Percentiles rank a stretch among this genome's conserved stretches.
phyloP scores from a whole-genome alignment of 2,888 invertebrate genomes.

The Monochamus alternatus region DNA sequence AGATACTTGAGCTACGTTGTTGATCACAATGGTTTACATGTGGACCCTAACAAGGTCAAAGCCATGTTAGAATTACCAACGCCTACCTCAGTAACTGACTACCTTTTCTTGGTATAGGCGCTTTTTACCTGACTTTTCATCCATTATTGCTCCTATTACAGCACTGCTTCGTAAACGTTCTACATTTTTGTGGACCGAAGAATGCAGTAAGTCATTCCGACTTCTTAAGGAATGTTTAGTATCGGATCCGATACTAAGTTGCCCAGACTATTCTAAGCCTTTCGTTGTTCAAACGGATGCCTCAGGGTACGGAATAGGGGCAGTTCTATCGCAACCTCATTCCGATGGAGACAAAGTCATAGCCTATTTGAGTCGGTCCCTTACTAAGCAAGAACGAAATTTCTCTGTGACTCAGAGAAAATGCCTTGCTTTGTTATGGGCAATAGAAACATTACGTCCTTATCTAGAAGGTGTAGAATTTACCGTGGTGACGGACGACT shows the following conservation, averaged over 20 bases:
- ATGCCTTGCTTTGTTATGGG: conserved; percentile 40
- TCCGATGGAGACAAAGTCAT: conserved; percentile 40
- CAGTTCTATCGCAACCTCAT: conserved; percentile 38
- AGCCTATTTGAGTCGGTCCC: conserved; percentile 38
- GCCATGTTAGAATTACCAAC: conserved; percentile 28
- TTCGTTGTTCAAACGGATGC: conserved; percentile 52
- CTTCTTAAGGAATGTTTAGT: conserved; percentile 42
- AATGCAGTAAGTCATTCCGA: conserved; percentile 29
- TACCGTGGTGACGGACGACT: conserved; percentile 43
- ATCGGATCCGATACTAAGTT: conserved; percentile 29
- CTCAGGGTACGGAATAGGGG: conserved; percentile 33
- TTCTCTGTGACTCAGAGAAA: conserved; percentile 44
- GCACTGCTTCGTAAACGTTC: conserved; percentile 25
- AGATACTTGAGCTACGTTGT: conserved; percentile 22
- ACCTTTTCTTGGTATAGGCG: conserved; percentile 17
- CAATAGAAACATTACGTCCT: conserved; percentile 37
- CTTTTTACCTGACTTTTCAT: not conserved
- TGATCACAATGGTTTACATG: conserved; percentile 16
- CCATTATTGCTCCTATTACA: conserved; percentile 48
- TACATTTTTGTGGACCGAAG: conserved; percentile 40
- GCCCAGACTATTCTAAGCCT: conserved; percentile 51
- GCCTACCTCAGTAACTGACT: conserved; percentile 46
- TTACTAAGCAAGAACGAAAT: conserved; percentile 35
- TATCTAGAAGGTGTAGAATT: conserved; percentile 34
- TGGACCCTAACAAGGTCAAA: conserved; percentile 8